Percentiles rank a stretch among this genome's conserved stretches.
Evolutionary conservation across 2,113 vertebrate genomes (phyloP).

Genomic region (Taxidea taxus): DNA sequence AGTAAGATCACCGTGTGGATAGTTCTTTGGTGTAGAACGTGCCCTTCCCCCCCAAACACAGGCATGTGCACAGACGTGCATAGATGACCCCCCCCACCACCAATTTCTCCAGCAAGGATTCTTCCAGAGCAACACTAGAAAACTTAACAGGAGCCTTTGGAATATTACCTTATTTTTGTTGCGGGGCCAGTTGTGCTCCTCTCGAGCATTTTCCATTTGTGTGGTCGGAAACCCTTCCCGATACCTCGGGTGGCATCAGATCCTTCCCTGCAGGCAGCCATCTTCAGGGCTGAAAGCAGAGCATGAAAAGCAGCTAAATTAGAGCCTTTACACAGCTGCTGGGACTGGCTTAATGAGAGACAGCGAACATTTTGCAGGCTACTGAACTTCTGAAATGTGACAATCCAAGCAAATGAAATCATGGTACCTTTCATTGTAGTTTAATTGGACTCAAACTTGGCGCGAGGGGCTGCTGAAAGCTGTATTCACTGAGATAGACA

Average conservation of each 20-base stretch:
- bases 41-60: too few species aligned
- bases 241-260: background rate
- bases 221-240: background rate
- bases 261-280: background rate
- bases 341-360: slow-evolving; percentile 65
- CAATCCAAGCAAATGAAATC: slow-evolving; percentile 66
- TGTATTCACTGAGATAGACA: slow-evolving; percentile 64
- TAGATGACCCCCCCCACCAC: too few species aligned
- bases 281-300: background rate
- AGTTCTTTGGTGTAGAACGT: background rate
- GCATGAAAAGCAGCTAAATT: slow-evolving; percentile 50
- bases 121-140: background rate
- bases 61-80: background rate
- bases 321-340: slow-evolving; percentile 55
- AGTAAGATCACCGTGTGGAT: background rate
- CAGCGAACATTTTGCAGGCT: slow-evolving; percentile 54
- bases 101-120: background rate
- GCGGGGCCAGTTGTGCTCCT: background rate
- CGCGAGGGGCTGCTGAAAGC: slow-evolving; percentile 60
- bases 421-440: slow-evolving; percentile 29
- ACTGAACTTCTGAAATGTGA: slow-evolving; percentile 65
- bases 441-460: slow-evolving; percentile 80
- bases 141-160: background rate
- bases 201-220: background rate
- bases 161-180: background rate